Evolutionary conservation across 2,888 invertebrate species (phyloP), one percentile per base, ranked within the genome.

Genomic region (Pammene aurita): DNA sequence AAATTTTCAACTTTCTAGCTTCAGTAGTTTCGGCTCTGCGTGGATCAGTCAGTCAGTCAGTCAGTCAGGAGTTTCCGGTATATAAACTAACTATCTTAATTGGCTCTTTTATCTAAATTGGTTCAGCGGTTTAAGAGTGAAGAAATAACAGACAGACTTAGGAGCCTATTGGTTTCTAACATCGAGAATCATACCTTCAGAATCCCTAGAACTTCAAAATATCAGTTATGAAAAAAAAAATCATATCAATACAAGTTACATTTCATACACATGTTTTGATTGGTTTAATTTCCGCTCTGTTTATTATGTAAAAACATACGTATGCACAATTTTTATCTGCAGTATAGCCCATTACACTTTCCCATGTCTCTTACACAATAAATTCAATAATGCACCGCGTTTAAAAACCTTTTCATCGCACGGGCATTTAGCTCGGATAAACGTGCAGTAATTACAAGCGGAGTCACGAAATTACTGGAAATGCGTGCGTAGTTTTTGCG

Each of bases 401-500:
- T 56, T 62, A 60, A 65, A 58, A 65, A 54, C 46, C 54, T 69
- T 65, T 65, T 63, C 61, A 57, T 63, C 56, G 38, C 44, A 64
- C 64, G 69, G 64, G 52, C 72, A 76, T 74, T 77, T 73, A 72
- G 77, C 73, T 74, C 72, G 52, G 58, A 79, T 80, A 78, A 78
- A 83, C 77, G 72, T 71, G 72, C 72, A 76, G 78, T 83, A 85
- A 88, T 87, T 86, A 84, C 77, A 76, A 76, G 80, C 71, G 76
- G 75, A 78, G 81, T 84, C 84, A 84, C 83, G 81, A 85, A 89
- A 87, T 84, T 79, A 75, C 77, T 82, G 80, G 82, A 81, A 87
- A 81, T 78, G 80, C 74, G 73, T 68, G 78, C 76, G 80, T 78
- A 77, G 79, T 88, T 88, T 88, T 88, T 89, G 86, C 81, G 72